A percentile compares a stretch with the other conserved stretches of the same genome.
Evolutionary conservation across 1,140 invertebrate species (phyloP).

Genomic region (Chelonus insularis): DNA sequence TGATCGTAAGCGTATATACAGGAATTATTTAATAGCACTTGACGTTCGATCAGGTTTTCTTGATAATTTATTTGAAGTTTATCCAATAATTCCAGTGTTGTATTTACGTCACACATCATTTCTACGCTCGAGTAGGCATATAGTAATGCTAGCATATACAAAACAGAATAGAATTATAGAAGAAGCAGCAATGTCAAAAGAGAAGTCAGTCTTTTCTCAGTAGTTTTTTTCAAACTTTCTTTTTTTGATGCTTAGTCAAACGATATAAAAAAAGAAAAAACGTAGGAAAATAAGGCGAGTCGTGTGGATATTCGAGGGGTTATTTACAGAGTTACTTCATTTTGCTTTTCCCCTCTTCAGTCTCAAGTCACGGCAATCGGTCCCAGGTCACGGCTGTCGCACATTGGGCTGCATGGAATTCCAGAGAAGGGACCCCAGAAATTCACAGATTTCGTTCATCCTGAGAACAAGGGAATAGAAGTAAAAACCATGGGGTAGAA

Average conservation of each 20-base stretch:
- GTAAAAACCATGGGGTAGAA: conserved; percentile 4
- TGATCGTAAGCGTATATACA: too few species aligned
- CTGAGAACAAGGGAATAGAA: conserved; percentile 15
- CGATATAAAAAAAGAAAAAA: neutral
- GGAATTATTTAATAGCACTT: too few species aligned
- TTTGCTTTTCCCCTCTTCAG: neutral
- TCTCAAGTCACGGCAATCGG: conserved; percentile 13
- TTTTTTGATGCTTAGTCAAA: neutral
- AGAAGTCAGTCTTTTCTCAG: neutral
- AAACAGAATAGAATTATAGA: too few species aligned
- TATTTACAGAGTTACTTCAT: conserved; percentile 22
- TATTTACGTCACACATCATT: conserved; percentile 10
- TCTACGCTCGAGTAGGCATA: neutral
- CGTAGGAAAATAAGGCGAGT: conserved; percentile 5
- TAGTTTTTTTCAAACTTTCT: neutral
- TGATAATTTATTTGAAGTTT: neutral
- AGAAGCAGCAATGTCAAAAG: too few species aligned
- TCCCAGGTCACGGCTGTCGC: conserved; percentile 31
- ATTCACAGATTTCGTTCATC: conserved; percentile 44
- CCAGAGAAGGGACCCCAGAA: conserved; percentile 37
- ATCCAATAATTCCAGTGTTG: neutral
- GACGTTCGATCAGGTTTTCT: neutral
- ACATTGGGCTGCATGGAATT: conserved; percentile 34
- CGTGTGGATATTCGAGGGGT: conserved; percentile 5
- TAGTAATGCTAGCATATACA: neutral